phyloP scores from a whole-genome alignment of 2,888 invertebrate species.

The Drosophila paramelanica region DNA sequence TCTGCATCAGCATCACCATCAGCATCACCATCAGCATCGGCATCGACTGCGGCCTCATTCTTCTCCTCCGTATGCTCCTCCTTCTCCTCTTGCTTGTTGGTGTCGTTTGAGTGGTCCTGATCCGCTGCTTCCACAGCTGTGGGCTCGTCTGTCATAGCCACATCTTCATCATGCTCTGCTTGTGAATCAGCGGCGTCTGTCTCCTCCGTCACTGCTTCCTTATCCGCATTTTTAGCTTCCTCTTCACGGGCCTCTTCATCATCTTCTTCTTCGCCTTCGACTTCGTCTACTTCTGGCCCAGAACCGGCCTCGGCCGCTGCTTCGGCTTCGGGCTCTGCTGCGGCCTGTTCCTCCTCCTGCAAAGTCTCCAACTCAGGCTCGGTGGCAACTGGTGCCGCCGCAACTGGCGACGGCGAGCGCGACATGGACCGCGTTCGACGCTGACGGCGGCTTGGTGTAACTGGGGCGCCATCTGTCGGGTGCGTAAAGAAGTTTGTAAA shows the following conservation, averaged over 20 bases:
- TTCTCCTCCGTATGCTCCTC: slow-evolving; percentile 16
- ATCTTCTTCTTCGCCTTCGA: slow-evolving; percentile 35
- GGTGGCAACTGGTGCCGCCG: slow-evolving; percentile 71
- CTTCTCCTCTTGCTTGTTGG: slow-evolving; percentile 18
- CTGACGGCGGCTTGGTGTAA: slow-evolving; percentile 82
- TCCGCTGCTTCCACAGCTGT: slow-evolving; percentile 14
- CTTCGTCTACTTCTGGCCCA: slow-evolving; percentile 66
- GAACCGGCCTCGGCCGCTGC: slow-evolving; percentile 65
- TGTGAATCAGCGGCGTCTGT: slow-evolving; percentile 28
- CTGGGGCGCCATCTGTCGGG: slow-evolving; percentile 66
- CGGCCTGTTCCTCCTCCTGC: slow-evolving; percentile 69
- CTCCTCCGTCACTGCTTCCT: slow-evolving; percentile 24
- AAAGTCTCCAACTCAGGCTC: slow-evolving; percentile 80
- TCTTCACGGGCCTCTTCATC: slow-evolving; percentile 63
- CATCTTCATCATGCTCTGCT: slow-evolving; percentile 34
- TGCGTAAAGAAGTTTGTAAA: slow-evolving; percentile 2
- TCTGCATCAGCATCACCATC: slow-evolving; percentile 14
- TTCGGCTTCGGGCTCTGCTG: slow-evolving; percentile 38
- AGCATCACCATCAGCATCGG: slow-evolving; percentile 5
- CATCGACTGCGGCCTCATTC: slow-evolving; percentile 14
- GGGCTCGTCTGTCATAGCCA: slow-evolving; percentile 70
- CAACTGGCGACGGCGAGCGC: slow-evolving; percentile 82
- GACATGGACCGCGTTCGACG: slow-evolving; percentile 84
- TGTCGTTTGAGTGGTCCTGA: slow-evolving; percentile 28
- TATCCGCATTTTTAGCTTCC: slow-evolving; percentile 19